A percentile compares a stretch with the other conserved stretches of the same genome.
These are phyloP conservation scores for Astyanax mexicanus DNA, from an alignment of 2,797 vertebrate genomes.

Conservation along the genomic window DNA sequence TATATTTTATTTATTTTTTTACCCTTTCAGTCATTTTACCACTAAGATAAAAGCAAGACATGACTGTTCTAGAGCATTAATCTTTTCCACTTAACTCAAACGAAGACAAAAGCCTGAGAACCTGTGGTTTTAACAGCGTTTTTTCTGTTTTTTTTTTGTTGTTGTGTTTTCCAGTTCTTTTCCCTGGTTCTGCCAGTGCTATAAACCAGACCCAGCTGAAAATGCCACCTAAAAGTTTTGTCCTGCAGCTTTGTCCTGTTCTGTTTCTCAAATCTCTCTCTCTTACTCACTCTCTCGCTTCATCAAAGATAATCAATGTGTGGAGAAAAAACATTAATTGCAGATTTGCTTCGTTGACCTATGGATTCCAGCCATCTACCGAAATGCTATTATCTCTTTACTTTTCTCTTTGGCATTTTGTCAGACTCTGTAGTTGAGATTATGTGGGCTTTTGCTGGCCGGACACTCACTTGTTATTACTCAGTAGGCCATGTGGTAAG, in stretches of 20 bases:
- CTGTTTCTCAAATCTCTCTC: slow-evolving; percentile 96
- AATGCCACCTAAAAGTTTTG: slow-evolving; percentile 99
- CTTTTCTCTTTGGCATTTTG: slow-evolving; percentile 82
- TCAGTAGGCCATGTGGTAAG: too few relatives aligned
- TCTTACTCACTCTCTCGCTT: slow-evolving; percentile 80
- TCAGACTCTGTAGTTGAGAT: slow-evolving; percentile 82
- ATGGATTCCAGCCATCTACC: slow-evolving; percentile 72
- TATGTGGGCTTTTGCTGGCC: slow-evolving; percentile 88
- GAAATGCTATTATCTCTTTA: slow-evolving; percentile 66
- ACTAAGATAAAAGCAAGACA: too few relatives aligned
- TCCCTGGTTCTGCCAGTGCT: slow-evolving; percentile 99
- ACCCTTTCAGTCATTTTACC: too few relatives aligned
- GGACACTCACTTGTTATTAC: slow-evolving; percentile 39
- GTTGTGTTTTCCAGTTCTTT: slow-evolving; percentile 99
- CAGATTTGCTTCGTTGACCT: slow-evolving; percentile 72
- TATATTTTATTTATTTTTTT: too few relatives aligned
- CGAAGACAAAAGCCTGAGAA: slow-evolving; percentile 88
- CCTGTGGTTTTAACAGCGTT: slow-evolving; percentile 99
- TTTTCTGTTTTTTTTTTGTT: slow-evolving; percentile 97
- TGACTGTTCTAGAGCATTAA: too few relatives aligned
- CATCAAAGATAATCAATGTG: slow-evolving; percentile 36
- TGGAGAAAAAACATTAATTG: slow-evolving; percentile 70
- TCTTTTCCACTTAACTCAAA: slow-evolving; percentile 90
- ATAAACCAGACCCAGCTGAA: slow-evolving; percentile 99
- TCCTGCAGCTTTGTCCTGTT: slow-evolving; percentile 99